Evolutionary conservation across 2,888 invertebrate species (phyloP).

Genomic region (Pterobdella sp.): DNA sequence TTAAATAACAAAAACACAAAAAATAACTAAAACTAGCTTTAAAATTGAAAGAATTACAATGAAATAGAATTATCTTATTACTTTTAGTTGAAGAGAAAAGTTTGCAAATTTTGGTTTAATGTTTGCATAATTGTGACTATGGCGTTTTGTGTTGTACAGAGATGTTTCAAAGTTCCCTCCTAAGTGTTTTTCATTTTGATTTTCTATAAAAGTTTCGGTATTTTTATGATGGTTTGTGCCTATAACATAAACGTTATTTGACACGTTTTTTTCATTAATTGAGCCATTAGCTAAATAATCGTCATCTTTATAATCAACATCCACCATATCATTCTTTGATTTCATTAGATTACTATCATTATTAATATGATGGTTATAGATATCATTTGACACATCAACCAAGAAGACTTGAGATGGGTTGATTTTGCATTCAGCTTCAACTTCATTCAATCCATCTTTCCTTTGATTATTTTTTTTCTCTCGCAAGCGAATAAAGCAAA

Average conservation of each 20-base stretch:
- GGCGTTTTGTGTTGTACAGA: background rate
- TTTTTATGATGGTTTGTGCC: background rate
- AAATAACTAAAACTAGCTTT: too few species aligned
- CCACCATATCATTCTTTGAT: background rate
- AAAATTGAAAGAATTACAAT: too few species aligned
- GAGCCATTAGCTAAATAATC: background rate
- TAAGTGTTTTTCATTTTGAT: too few species aligned
- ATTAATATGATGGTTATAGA: background rate
- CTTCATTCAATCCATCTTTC: background rate
- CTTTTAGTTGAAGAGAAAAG: background rate
- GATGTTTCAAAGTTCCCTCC: background rate
- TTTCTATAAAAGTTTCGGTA: too few species aligned
- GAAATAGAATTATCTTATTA: too few species aligned
- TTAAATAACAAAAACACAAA: too few species aligned
- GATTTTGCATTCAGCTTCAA: background rate
- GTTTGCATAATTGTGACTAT: background rate
- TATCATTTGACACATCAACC: background rate
- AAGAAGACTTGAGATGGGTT: background rate
- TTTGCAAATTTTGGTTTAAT: background rate
- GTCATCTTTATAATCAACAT: background rate
- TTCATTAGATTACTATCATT: background rate
- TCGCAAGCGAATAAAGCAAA: background rate
- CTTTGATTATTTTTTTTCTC: background rate
- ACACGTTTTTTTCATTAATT: background rate
- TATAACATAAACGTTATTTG: background rate